These are phyloP conservation scores for Ectropis grisescens DNA, from an alignment of 1,140 invertebrate genomes.

Conservation along the genomic window DNA sequence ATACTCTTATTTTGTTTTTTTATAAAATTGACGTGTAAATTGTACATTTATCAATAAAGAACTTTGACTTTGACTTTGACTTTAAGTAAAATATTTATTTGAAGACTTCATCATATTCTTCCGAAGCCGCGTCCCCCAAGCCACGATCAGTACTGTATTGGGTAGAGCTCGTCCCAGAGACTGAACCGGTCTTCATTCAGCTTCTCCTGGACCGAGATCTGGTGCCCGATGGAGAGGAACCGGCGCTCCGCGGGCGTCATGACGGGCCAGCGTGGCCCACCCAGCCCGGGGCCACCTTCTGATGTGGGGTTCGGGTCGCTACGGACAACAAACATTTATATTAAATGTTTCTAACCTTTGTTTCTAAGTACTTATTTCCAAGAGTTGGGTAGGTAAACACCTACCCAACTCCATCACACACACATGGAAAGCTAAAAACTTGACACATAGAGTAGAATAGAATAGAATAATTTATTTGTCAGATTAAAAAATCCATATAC, in stretches of 20 bases:
- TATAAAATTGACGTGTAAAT: no score
- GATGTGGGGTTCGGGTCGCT: conserved; percentile 29
- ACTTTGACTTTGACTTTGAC: no score
- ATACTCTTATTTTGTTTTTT: no score
- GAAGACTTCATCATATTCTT: conserved; percentile 2
- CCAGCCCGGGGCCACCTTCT: conserved; percentile 18
- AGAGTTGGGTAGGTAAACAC: background rate
- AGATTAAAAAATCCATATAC: background rate
- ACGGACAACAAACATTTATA: conserved; percentile 2
- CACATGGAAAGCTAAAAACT: no score
- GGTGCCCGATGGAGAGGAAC: conserved; percentile 22
- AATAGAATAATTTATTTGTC: background rate
- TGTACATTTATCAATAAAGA: no score
- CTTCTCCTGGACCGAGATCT: conserved; percentile 23
- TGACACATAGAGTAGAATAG: no score
- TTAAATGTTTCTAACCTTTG: background rate
- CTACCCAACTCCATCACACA: no score
- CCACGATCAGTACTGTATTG: conserved; percentile 20
- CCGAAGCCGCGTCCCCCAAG: background rate
- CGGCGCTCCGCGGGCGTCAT: conserved; percentile 18
- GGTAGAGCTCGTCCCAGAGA: conserved; percentile 36
- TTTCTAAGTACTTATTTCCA: background rate
- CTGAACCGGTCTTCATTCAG: conserved; percentile 27
- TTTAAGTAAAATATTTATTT: conserved; percentile 2
- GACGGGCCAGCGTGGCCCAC: conserved; percentile 22